Percentiles rank a stretch among this genome's conserved stretches.
Conservation (phyloP, 2,888 invertebrate species). For the Augiades crinisus region DNA sequence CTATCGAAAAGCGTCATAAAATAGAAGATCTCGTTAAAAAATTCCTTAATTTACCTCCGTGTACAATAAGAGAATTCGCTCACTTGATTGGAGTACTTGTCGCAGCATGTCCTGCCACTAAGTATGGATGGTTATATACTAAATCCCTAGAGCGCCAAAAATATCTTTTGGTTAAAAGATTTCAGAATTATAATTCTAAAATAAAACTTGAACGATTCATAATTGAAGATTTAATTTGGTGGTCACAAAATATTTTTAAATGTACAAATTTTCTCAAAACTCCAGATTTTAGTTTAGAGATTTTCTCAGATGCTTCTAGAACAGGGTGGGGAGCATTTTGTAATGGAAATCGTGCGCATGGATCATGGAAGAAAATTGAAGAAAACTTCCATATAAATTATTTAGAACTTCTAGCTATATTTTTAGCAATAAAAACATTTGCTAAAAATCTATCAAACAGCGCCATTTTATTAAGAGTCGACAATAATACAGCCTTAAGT, state of each 20-base stretch:
- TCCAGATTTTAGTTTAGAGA: neutral
- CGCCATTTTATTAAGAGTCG: slow-evolving; percentile 2
- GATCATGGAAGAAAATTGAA: neutral
- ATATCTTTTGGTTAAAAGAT: slow-evolving; percentile 17
- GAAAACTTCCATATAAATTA: slow-evolving; percentile 3
- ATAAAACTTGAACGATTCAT: neutral
- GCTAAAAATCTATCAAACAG: neutral
- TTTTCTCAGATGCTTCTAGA: slow-evolving; percentile 8
- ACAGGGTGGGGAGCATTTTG: slow-evolving; percentile 7
- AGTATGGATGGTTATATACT: slow-evolving; percentile 30
- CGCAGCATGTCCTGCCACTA: slow-evolving; percentile 32
- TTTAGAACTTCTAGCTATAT: slow-evolving; percentile 11
- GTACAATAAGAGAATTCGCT: slow-evolving; percentile 28
- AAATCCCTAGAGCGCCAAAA: slow-evolving; percentile 28
- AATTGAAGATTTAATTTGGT: slow-evolving; percentile 4
- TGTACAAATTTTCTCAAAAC: neutral
- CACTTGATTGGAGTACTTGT: slow-evolving; percentile 29
- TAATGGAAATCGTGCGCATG: neutral
- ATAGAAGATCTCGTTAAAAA: slow-evolving; percentile 9
- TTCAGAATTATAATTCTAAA: slow-evolving; percentile 7
- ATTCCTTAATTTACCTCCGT: slow-evolving; percentile 4
- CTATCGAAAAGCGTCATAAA: slow-evolving; percentile 16
- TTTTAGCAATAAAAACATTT: slow-evolving; percentile 2
- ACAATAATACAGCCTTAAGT: slow-evolving; percentile 4
- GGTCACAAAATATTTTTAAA: neutral